Percentiles rank a stretch among this genome's conserved stretches.
phyloP scores from a whole-genome alignment of 2,797 vertebrate species.

The Takifugu ocellatus region DNA sequence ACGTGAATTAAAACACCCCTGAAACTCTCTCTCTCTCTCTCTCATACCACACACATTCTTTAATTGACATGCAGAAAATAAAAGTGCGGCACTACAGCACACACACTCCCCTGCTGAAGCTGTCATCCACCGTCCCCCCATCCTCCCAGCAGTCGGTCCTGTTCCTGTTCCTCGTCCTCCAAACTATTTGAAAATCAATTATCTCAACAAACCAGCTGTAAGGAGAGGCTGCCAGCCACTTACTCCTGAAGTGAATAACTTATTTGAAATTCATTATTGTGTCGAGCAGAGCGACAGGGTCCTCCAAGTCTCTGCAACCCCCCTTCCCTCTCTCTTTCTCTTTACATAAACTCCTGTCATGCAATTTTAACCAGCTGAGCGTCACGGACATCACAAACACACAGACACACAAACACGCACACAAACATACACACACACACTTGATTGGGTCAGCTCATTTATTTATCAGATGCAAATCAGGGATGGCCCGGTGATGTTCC shows the following conservation, averaged over 20 bases:
- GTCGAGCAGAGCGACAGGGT: constrained; percentile 77
- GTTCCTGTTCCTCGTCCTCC: constrained; percentile 81
- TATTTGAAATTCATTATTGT: constrained; percentile 93
- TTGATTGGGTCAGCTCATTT: constrained; percentile 73
- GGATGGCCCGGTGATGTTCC: constrained; percentile 40
- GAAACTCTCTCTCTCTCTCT: constrained; percentile 38
- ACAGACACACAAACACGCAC: constrained; percentile 25
- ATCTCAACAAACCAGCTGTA: constrained; percentile 92
- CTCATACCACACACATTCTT: constrained; percentile 31
- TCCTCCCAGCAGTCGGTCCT: constrained; percentile 12
- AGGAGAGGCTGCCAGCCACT: constrained; percentile 86
- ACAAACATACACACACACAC: constrained; percentile 46
- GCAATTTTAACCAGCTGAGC: constrained; percentile 82
- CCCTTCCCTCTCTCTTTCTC: constrained; percentile 27
- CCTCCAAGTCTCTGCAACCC: constrained; percentile 73
- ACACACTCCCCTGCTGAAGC: constrained; percentile 60
- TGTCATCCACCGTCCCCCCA: constrained; percentile 58
- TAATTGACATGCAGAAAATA: constrained; percentile 39
- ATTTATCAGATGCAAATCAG: constrained; percentile 80
- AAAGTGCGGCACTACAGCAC: constrained; percentile 24
- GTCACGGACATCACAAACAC: constrained; percentile 37
- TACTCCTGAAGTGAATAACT: constrained; percentile 91
- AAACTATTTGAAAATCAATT: constrained; percentile 96
- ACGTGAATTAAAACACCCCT: constrained; percentile 81
- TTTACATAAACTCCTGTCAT: constrained; percentile 73